Base-by-base conservation (phyloP, 1,140 invertebrate species). In the Adelges cooleyi region DNA sequence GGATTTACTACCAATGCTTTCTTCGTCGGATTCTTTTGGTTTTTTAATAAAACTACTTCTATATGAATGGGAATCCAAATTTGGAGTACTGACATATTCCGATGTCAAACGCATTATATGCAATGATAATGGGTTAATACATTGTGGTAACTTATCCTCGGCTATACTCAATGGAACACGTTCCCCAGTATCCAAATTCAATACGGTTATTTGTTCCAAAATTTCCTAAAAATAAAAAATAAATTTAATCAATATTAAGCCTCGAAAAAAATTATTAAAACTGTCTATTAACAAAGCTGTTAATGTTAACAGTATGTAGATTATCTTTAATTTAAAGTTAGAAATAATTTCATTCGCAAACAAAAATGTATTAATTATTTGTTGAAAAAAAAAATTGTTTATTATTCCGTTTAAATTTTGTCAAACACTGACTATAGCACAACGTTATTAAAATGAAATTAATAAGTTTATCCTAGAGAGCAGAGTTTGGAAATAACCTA, bases 91-190 rank as follows among this genome's bases (percentile, higher is more conserved):
- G 44, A 89, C 85, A 74, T 91, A 92, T 77, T 92, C 89, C 0
- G 90, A 90, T 0, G 92, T 94, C 11, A 95, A 77, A 67, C 91
- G 81, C 85, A 97, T 94, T 71, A 98, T 95, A 74, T 97, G 94
- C 52, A 97, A 76, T 17, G 92, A 93, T 17, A 98, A 79, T 27
- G 77, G 76, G 75, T 92, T 91, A 70, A 94, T 87, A 74, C 90
- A 91, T 72, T 90, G 85, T 0, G 91, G 91, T 66, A 94, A 76
- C 73, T 91, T 90, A 72, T 93, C 89, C 74, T 94, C 91, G 0
- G 91, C 92, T 70, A 88, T 84, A 76, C 87, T 92, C 44, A 95
- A 78, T 33, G 90, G 89, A 66, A 94, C 84, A 68, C 85, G 79
- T 76, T 94, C 90, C 5, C 91, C 93, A 5, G 93, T 97, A 75